A percentile compares a stretch with the other conserved stretches of the same genome.
Conservation (phyloP, 2,888 invertebrate genomes). For the Scrobipalpa costella region DNA sequence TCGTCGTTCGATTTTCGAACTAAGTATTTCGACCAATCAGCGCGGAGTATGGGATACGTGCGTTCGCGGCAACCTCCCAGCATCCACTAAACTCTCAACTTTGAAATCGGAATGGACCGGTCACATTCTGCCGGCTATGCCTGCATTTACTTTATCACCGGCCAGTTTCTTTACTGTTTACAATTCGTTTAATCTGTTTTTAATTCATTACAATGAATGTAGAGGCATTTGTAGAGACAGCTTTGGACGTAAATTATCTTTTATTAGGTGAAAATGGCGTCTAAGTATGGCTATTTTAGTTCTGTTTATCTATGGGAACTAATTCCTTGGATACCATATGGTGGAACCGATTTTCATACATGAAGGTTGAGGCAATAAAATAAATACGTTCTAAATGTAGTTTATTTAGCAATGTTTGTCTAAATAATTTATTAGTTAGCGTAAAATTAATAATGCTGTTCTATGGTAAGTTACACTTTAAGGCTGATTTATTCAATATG, state of each 20-base stretch:
- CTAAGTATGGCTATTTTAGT: neutral
- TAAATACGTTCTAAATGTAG: too few species aligned
- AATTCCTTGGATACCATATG: neutral
- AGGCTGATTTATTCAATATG: too few species aligned
- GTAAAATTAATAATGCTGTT: too few species aligned
- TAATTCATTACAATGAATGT: conserved; percentile 20
- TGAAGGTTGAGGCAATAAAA: too few species aligned
- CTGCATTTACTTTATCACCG: conserved; percentile 29
- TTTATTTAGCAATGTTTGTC: too few species aligned
- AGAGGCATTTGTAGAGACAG: neutral
- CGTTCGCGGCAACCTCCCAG: conserved; percentile 46
- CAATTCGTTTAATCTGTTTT: conserved; percentile 23
- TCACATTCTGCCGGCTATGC: conserved; percentile 31
- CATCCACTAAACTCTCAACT: conserved; percentile 48
- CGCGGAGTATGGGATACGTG: conserved; percentile 38
- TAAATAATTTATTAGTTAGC: too few species aligned
- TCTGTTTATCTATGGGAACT: neutral
- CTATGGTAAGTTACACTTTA: too few species aligned
- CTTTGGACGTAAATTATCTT: neutral
- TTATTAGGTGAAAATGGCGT: neutral
- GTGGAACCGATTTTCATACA: neutral
- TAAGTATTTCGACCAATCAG: conserved; percentile 20
- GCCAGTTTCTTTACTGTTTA: conserved; percentile 29
- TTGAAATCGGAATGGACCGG: conserved; percentile 42
- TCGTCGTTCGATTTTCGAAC: conserved; percentile 25